phyloP scores from a whole-genome alignment of 2,113 vertebrate genomes.

The Dendropsophus ebraccatus region DNA sequence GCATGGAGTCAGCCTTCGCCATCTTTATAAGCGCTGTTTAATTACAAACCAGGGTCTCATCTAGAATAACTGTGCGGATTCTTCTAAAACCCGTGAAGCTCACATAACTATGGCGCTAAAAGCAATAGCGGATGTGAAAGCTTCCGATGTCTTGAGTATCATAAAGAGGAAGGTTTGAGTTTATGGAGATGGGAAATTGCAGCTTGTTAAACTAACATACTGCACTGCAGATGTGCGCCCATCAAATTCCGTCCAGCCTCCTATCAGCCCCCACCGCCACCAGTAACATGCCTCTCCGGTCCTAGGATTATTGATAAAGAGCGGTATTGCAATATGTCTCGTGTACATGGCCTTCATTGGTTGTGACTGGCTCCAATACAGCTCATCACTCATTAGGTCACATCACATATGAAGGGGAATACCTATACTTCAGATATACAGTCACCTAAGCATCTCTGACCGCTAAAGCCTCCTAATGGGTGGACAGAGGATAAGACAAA shows the following conservation, averaged over 20 bases:
- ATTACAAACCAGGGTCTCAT: conserved; percentile 16
- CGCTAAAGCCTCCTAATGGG: neutral
- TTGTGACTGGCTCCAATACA: neutral
- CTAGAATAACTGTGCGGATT: neutral
- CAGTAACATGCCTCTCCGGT: neutral
- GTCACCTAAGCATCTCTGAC: neutral
- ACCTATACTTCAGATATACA: neutral
- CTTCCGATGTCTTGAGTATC: neutral
- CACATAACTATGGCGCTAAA: neutral
- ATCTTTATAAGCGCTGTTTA: neutral
- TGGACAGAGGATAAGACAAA: neutral
- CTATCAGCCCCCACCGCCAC: neutral
- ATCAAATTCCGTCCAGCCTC: neutral
- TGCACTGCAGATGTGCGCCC: conserved; percentile 27
- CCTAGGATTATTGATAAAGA: neutral
- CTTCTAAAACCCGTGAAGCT: neutral
- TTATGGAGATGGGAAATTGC: conserved; percentile 12
- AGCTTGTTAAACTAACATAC: neutral
- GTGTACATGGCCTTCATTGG: conserved; percentile 4
- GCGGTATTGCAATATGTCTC: neutral
- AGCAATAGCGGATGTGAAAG: neutral
- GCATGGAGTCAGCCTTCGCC: neutral
- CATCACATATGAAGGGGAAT: neutral
- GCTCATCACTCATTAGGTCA: conserved; percentile 4
- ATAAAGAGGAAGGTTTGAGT: neutral